A percentile compares a stretch with the other conserved stretches of the same genome.
These are phyloP conservation scores for Peromyscus maniculatus DNA, from an alignment of 2,113 vertebrate species.

Conservation along the genomic window DNA sequence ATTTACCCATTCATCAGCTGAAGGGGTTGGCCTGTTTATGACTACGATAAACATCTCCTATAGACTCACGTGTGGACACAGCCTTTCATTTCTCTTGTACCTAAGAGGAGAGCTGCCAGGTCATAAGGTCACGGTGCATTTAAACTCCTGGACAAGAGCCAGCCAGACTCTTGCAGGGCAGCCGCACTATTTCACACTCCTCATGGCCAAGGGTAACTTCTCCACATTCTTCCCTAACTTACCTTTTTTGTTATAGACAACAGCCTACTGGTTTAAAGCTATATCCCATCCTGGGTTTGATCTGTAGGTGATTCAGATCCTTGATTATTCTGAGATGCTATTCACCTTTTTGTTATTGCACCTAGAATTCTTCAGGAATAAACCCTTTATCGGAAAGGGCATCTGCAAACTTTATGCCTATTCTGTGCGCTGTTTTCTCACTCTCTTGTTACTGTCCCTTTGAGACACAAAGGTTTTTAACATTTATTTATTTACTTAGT, in stretches of 20 bases:
- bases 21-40: not conserved
- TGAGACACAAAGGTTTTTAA: not conserved
- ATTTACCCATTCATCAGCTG: not conserved
- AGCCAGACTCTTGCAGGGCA: not conserved
- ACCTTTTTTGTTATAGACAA: not conserved
- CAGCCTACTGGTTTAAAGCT: not conserved
- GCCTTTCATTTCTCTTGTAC: not conserved
- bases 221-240: not conserved
- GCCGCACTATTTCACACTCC: not conserved
- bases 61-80: not conserved
- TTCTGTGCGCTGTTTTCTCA: not conserved
- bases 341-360: slow-evolving; percentile 1
- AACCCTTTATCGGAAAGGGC: not conserved
- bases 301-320: slow-evolving; percentile 1
- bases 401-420: slow-evolving; percentile 17
- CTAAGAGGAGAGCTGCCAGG: not conserved
- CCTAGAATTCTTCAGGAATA: not conserved
- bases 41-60: not conserved
- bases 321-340: not conserved
- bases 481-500: not conserved
- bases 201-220: not conserved
- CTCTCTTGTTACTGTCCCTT: not conserved
- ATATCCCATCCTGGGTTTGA: not conserved
- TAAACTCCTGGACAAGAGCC: slow-evolving; percentile 3
- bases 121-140: not conserved